phyloP scores from a whole-genome alignment of 2,113 vertebrate species.

The Hepsetus odoe region DNA sequence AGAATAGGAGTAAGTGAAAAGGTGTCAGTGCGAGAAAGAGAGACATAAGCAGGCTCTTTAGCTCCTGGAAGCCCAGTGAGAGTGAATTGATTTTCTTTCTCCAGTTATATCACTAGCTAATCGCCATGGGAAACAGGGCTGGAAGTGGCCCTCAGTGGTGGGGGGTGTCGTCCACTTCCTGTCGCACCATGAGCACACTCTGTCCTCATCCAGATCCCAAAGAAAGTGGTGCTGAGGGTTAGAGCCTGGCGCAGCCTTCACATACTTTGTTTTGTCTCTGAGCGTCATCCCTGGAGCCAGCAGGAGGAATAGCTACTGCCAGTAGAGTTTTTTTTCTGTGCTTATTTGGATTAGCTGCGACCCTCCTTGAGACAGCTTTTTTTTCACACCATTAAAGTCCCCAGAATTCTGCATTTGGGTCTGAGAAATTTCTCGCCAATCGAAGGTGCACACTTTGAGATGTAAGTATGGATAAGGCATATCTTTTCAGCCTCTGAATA shows the following conservation, averaged over 20 bases:
- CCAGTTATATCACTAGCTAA: slow-evolving; percentile 58
- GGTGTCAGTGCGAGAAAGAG: not conserved
- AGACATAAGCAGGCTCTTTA: slow-evolving; percentile 39
- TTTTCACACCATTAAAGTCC: not conserved
- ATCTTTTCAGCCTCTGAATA: not conserved
- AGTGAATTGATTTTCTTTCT: slow-evolving; percentile 56
- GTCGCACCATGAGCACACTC: slow-evolving; percentile 8
- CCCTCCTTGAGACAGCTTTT: not conserved
- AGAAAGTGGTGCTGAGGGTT: not conserved
- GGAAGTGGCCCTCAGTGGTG: slow-evolving; percentile 53
- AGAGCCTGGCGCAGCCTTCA: not conserved
- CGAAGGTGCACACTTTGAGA: not conserved
- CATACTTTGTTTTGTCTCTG: not conserved
- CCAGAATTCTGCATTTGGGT: not conserved
- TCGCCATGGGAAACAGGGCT: slow-evolving; percentile 57
- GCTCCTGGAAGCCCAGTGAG: slow-evolving; percentile 58
- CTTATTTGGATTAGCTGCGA: not conserved
- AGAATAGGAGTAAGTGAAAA: not conserved
- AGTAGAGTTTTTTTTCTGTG: not conserved
- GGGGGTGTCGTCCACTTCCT: slow-evolving; percentile 50
- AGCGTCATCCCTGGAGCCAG: slow-evolving; percentile 10
- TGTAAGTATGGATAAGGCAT: not conserved
- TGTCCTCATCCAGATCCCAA: not conserved
- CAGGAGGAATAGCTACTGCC: not conserved
- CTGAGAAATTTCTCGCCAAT: not conserved